phyloP scores from a whole-genome alignment of 2,888 invertebrate genomes.

The Thereva nobilitata region DNA sequence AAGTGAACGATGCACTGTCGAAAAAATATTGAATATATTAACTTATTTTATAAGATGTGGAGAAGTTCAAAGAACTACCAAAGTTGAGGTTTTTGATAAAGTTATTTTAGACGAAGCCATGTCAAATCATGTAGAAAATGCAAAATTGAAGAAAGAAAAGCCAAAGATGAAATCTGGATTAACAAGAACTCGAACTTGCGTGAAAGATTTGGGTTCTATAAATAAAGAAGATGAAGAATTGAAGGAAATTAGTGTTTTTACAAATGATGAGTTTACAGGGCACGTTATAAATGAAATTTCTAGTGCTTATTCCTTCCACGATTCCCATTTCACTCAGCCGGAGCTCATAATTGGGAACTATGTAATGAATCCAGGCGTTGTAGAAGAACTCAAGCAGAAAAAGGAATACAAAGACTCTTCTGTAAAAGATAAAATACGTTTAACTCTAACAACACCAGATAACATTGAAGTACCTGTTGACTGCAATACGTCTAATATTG shows the following conservation, averaged over 20 bases:
- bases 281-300: conserved; percentile 54
- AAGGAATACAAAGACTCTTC: not conserved
- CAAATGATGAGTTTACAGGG: conserved; percentile 30
- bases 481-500: conserved; percentile 40
- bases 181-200: conserved; percentile 53
- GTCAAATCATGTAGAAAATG: conserved; percentile 30
- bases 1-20: conserved; percentile 65
- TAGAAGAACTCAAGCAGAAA: conserved; percentile 43
- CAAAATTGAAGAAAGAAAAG: conserved; percentile 17
- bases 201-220: conserved; percentile 51
- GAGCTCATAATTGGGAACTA: conserved; percentile 57
- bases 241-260: not conserved
- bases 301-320: conserved; percentile 55
- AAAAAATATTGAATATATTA: conserved; percentile 74
- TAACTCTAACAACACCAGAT: conserved; percentile 56
- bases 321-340: conserved; percentile 57
- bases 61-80: conserved; percentile 65
- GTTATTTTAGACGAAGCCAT: conserved; percentile 46
- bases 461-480: conserved; percentile 50
- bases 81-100: conserved; percentile 54
- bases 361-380: conserved; percentile 57
- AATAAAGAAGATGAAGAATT: conserved; percentile 42
- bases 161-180: conserved; percentile 41
- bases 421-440: conserved; percentile 46
- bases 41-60: conserved; percentile 88